Evolutionary conservation across 1,140 invertebrate genomes (phyloP).

Genomic region (Tenebrio molitor): DNA sequence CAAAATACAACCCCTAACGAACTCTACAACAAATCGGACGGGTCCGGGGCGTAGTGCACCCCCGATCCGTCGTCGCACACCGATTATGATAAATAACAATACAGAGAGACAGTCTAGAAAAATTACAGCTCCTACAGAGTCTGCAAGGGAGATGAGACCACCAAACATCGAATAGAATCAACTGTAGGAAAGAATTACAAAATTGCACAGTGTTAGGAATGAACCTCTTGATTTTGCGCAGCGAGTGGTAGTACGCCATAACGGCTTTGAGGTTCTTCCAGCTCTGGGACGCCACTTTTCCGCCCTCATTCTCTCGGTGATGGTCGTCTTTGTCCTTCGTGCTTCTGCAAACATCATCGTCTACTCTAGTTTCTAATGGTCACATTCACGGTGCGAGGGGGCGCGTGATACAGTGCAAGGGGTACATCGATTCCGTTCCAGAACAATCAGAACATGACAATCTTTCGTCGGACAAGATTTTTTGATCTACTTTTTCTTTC

Average conservation of each 20-base stretch:
- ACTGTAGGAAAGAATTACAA: conserved; percentile 40
- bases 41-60: neutral
- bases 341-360: conserved; percentile 40
- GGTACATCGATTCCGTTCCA: neutral
- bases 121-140: conserved; percentile 38
- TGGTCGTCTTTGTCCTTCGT: conserved; percentile 28
- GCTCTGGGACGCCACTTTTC: conserved; percentile 79
- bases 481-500: too few relatives aligned
- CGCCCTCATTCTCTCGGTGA: conserved; percentile 50
- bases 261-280: conserved; percentile 88
- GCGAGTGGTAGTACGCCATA: conserved; percentile 88
- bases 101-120: conserved; percentile 30
- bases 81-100: conserved; percentile 18
- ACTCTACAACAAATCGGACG: neutral
- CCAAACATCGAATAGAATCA: conserved; percentile 39
- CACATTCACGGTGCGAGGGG: conserved; percentile 4
- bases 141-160: conserved; percentile 38
- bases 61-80: neutral
- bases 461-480: too few relatives aligned
- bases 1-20: conserved; percentile 51
- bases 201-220: conserved; percentile 42
- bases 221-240: conserved; percentile 89
- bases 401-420: neutral
- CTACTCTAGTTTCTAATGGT: conserved; percentile 38
- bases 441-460: too few relatives aligned